Percentiles rank a stretch among this genome's conserved stretches.
Evolutionary conservation across 23 tunicate species (phyloP).

Genomic region (Corella eumyota): DNA sequence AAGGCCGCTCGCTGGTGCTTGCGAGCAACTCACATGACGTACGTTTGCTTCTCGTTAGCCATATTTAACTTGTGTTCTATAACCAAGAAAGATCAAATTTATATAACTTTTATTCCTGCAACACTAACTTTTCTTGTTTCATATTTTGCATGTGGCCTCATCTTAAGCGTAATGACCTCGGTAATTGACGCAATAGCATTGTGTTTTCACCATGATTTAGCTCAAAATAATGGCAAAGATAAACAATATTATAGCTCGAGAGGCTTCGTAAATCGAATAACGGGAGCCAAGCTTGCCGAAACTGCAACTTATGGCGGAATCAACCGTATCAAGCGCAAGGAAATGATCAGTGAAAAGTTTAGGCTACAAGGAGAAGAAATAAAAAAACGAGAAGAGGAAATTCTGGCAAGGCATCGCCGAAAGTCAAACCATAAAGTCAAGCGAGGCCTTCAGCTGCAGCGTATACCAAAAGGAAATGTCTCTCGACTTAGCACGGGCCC

Average conservation of each 20-base stretch:
- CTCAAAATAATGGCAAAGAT: slow-evolving; percentile 30
- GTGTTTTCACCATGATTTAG: slow-evolving; percentile 44
- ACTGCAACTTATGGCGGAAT: slow-evolving; percentile 29
- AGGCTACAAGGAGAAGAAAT: slow-evolving; percentile 12
- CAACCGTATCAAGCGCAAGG: slow-evolving; percentile 2
- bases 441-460: too few relatives aligned
- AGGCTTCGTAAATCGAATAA: slow-evolving; percentile 19
- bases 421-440: too few relatives aligned
- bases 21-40: not conserved
- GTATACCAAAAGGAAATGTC: too few relatives aligned
- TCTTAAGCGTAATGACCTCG: slow-evolving; percentile 15
- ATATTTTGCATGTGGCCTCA: slow-evolving; percentile 17
- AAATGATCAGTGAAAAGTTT: slow-evolving; percentile 7
- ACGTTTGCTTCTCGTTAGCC: slow-evolving; percentile 8
- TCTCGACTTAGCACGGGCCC: too few relatives aligned
- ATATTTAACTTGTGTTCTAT: not conserved
- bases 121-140: slow-evolving; percentile 1
- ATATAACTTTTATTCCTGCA: slow-evolving; percentile 11
- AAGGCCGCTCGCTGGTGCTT: slow-evolving; percentile 19
- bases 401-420: slow-evolving; percentile 2
- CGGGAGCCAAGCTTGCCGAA: slow-evolving; percentile 20
- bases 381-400: slow-evolving; percentile 14
- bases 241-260: slow-evolving; percentile 26
- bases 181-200: slow-evolving; percentile 27
- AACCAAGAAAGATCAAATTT: not conserved